phyloP scores from a whole-genome alignment of 2,797 vertebrate species.

The Psittacula echo region DNA sequence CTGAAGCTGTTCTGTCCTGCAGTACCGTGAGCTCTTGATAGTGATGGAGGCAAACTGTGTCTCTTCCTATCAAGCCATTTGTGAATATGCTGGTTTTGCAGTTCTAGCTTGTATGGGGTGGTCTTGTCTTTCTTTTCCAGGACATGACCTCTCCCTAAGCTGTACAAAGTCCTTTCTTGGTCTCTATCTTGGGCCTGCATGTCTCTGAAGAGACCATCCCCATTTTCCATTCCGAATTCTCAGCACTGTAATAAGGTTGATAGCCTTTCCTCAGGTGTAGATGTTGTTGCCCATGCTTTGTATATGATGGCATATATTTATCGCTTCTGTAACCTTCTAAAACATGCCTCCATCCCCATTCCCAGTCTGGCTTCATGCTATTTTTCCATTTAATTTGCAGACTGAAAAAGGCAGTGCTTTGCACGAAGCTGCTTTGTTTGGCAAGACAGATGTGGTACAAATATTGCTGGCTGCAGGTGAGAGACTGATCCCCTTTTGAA shows the following conservation, averaged over 20 bases:
- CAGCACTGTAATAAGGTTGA: rapidly evolving
- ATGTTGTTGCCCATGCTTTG: not conserved
- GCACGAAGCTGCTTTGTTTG: conserved; percentile 97
- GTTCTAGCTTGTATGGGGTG: not conserved
- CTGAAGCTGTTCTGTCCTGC: not conserved
- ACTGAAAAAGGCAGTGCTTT: conserved; percentile 99
- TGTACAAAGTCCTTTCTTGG: not conserved
- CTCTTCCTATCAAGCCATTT: conserved; percentile 1
- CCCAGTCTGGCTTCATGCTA: conserved; percentile 64
- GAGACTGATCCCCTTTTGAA: conserved; percentile 66
- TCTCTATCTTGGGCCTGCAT: not conserved
- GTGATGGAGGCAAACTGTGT: not conserved
- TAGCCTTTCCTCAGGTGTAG: not conserved
- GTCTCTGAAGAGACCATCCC: not conserved
- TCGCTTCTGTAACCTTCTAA: conserved; percentile 44
- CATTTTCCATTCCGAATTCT: not conserved
- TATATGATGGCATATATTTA: not conserved
- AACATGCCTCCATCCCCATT: conserved; percentile 34
- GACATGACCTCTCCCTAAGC: not conserved
- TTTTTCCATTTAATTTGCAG: conserved; percentile 82
- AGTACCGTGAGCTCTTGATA: not conserved
- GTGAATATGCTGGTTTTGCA: not conserved
- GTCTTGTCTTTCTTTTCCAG: not conserved
- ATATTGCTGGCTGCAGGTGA: conserved; percentile 95
- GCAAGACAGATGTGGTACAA: conserved; percentile 96